phyloP scores from a whole-genome alignment of 2,113 vertebrate species.

The Pogonocichla stellata region DNA sequence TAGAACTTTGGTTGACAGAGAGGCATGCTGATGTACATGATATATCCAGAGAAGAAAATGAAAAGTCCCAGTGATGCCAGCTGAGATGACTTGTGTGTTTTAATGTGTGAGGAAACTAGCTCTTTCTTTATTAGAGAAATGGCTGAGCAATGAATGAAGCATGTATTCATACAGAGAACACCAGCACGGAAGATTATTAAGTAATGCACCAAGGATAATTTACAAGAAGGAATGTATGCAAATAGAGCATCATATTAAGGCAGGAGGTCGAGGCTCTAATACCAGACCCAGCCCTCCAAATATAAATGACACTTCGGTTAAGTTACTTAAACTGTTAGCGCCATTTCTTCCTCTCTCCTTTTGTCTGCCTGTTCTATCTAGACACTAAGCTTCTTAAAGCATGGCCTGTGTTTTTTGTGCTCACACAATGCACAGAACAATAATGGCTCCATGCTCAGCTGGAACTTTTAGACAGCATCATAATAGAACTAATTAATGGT shows the following conservation, averaged over 20 bases:
- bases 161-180: not conserved
- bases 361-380: not conserved
- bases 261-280: not conserved
- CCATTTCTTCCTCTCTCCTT: not conserved
- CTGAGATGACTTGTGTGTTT: not conserved
- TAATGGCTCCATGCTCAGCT: not conserved
- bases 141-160: not conserved
- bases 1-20: not conserved
- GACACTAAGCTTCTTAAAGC: not conserved
- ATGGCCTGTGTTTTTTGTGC: not conserved
- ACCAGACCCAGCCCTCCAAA: not conserved
- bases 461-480: not conserved
- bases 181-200: not conserved
- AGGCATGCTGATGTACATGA: not conserved
- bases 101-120: not conserved
- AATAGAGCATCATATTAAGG: not conserved
- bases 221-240: not conserved
- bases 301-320: not conserved
- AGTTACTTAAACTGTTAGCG: not conserved
- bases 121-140: not conserved
- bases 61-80: not conserved
- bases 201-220: not conserved
- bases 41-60: not conserved
- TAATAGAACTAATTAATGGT: constrained; percentile 13
- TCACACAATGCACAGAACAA: not conserved